Base-by-base conservation (phyloP, 2,797 vertebrate species). In the Melopsittacus undulatus region DNA sequence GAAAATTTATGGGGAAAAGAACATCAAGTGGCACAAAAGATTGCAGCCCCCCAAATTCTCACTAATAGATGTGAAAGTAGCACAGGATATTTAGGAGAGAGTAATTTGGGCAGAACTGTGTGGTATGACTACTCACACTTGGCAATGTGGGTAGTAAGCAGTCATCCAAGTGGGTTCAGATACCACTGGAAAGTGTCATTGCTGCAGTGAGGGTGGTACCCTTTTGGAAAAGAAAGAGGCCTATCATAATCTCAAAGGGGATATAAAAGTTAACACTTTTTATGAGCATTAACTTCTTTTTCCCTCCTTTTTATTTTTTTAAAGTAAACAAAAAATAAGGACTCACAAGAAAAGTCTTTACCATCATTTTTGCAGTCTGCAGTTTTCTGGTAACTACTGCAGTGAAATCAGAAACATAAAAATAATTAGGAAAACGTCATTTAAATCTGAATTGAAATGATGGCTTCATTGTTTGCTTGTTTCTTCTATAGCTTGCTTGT, bases 111-210 rank as follows among this genome's bases (percentile, higher is more conserved):
- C 61, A 77, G 56, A 79, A 61, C 40, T 57, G 10, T 3, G 1
- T 3, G 4, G 24, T 27, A 46, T 64, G 69, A 78, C 27, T 51
- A 12, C 61, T 77, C 18, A 57, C 38, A 20, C 34, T 91, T 69
- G 46, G 51, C 11, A 0, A 45, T 0, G 12, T 94, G 92, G 70
- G 80, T 63, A 91, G 94, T 30, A 62, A 90, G 23, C 48, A 74
- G 62, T 51, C 36, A 90, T 78, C 24, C 36, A 62, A 88, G 88
- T 90, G 83, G 88, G 77, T 10, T 32, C 34, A 84, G 70, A 93
- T 76, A 61, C 17, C 16, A 19, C 42, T 82, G 70, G 83, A 90
- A 92, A 95, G 95, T 84, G 63, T 92, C 88, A 96, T 26, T 69
- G 77, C 62, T 78, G 45, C n/a, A 83, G 66, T 23, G 49, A 91